Evolutionary conservation across 2,888 invertebrate genomes (phyloP).

Genomic region (Octodonta nipae): DNA sequence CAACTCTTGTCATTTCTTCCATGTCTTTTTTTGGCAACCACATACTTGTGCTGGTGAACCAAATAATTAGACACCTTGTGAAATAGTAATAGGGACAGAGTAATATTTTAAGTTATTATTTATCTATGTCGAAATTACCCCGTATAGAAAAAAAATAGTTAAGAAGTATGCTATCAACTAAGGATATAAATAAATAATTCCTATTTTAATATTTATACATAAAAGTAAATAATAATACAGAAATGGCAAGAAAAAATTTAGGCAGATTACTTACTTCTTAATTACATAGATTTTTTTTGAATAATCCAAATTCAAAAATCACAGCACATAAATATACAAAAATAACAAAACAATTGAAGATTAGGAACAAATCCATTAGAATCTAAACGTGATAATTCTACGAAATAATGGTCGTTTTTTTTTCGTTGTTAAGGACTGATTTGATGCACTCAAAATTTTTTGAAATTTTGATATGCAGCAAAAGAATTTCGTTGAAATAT

Average conservation of each 20-base stretch:
- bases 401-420: too few species aligned
- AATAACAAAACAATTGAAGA: conserved; percentile 27
- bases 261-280: conserved; percentile 27
- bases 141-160: not conserved
- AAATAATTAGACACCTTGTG: conserved; percentile 13
- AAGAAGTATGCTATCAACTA: conserved; percentile 8
- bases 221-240: conserved; percentile 31
- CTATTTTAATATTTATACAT: conserved; percentile 21
- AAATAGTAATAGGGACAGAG: conserved; percentile 19
- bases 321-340: conserved; percentile 34
- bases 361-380: conserved; percentile 30
- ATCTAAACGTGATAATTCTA: conserved; percentile 2
- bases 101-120: conserved; percentile 29
- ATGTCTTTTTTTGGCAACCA: too few species aligned
- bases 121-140: conserved; percentile 20
- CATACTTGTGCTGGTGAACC: too few species aligned
- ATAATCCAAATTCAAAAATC: conserved; percentile 33
- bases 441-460: too few species aligned
- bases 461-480: not conserved
- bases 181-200: conserved; percentile 24
- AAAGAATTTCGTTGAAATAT: too few species aligned
- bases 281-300: conserved; percentile 21
- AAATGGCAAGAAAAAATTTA: conserved; percentile 38
- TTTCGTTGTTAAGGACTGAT: too few species aligned
- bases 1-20: too few species aligned